phyloP scores from a whole-genome alignment of 2,797 vertebrate genomes.

The Hemitrygon akajei region DNA sequence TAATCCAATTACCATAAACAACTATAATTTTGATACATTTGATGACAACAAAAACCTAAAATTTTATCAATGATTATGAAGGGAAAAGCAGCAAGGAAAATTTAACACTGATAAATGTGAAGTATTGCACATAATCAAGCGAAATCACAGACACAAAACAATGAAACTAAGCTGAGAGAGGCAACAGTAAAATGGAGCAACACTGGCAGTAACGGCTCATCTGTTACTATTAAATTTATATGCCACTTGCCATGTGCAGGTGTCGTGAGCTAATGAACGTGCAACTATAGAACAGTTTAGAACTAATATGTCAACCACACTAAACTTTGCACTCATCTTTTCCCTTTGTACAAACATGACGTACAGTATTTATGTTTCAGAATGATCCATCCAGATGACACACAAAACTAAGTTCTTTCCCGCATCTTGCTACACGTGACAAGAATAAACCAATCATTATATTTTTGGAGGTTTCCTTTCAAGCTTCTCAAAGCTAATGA shows the following conservation, averaged over 20 bases:
- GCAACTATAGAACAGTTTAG: neutral
- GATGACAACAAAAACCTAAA: neutral
- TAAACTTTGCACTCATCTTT: too few species aligned
- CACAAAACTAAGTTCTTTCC: too few species aligned
- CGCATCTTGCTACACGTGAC: too few species aligned
- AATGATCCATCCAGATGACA: too few species aligned
- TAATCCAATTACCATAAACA: neutral
- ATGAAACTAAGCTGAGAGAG: neutral
- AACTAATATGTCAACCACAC: neutral
- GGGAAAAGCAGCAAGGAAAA: neutral
- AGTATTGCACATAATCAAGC: constrained; percentile 17
- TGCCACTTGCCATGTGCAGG: neutral
- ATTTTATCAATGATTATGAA: neutral
- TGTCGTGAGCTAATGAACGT: neutral
- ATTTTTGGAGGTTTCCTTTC: neutral
- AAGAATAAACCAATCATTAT: neutral
- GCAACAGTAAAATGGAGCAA: neutral
- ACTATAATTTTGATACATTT: neutral
- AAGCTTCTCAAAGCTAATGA: neutral
- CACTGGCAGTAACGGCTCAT: neutral
- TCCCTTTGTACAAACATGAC: too few species aligned
- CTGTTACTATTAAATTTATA: too few species aligned
- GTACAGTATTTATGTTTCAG: too few species aligned
- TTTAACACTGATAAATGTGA: constrained; percentile 27
- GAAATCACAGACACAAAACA: neutral